Conservation (phyloP, 2,113 vertebrate species). For the Psophia crepitans region DNA sequence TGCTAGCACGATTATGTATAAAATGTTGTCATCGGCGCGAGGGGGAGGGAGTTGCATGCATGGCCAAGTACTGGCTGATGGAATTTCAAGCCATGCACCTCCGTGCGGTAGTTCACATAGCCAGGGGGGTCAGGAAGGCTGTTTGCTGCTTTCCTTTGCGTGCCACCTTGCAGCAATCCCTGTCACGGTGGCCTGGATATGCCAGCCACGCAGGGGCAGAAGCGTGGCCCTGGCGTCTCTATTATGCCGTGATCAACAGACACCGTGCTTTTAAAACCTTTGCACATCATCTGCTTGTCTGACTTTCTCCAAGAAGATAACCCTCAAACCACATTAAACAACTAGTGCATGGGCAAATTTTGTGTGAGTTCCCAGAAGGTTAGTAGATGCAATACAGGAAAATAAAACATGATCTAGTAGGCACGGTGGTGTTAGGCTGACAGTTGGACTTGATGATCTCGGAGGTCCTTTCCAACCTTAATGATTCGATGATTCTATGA, state of each 20-base stretch:
- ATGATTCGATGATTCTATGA: too few relatives aligned
- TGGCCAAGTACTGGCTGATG: not conserved
- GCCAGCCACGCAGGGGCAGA: not conserved
- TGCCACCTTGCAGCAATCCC: not conserved
- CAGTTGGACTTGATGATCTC: too few relatives aligned
- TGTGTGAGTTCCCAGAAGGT: not conserved
- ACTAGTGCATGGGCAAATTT: not conserved
- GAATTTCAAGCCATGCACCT: not conserved
- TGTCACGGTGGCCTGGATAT: accelerated
- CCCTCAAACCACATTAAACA: not conserved
- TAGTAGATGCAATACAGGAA: not conserved
- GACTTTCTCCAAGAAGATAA: not conserved
- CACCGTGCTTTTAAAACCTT: not conserved
- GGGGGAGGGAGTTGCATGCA: not conserved
- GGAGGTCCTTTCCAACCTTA: too few relatives aligned
- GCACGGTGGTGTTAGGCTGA: too few relatives aligned
- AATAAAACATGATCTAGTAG: too few relatives aligned
- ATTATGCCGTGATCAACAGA: too few relatives aligned
- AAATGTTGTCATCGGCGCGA: accelerated
- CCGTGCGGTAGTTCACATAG: accelerated
- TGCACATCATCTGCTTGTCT: not conserved
- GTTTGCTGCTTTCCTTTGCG: not conserved
- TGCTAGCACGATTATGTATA: accelerated
- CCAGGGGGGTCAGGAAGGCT: not conserved
- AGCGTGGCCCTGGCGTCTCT: accelerated